These are phyloP conservation scores for Netelia melanura DNA, from an alignment of 2,888 invertebrate genomes.

Conservation along the genomic window DNA sequence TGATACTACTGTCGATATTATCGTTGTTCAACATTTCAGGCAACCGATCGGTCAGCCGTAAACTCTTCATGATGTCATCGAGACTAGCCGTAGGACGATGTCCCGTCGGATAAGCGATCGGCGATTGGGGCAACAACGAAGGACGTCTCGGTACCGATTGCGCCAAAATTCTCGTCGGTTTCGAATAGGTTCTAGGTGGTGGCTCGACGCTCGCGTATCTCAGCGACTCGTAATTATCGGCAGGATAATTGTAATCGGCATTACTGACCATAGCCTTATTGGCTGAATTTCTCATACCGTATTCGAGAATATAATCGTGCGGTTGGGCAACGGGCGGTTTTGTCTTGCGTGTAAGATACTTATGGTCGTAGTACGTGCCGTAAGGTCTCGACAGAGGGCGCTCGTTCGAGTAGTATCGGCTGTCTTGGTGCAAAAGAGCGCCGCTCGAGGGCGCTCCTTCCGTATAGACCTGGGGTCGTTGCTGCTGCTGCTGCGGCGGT, in stretches of 20 bases:
- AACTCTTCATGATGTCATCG: constrained; percentile 89
- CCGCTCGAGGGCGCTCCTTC: constrained; percentile 65
- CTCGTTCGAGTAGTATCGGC: constrained; percentile 70
- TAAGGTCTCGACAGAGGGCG: constrained; percentile 76
- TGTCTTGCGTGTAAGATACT: constrained; percentile 72
- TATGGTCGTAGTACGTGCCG: constrained; percentile 67
- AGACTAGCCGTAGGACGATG: constrained; percentile 83
- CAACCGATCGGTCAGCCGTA: constrained; percentile 91
- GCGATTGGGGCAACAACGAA: neutral
- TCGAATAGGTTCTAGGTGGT: constrained; percentile 47
- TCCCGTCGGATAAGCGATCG: constrained; percentile 61
- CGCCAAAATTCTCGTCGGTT: constrained; percentile 61
- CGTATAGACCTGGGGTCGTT: constrained; percentile 45
- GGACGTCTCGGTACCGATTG: constrained; percentile 50
- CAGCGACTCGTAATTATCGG: constrained; percentile 74
- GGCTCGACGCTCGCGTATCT: constrained; percentile 74
- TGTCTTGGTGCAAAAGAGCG: constrained; percentile 66
- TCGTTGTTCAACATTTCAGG: constrained; percentile 91
- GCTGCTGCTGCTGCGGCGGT: constrained; percentile 20
- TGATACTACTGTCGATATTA: constrained; percentile 92
- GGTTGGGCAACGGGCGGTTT: constrained; percentile 23
- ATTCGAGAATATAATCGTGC: constrained; percentile 75
- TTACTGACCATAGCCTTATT: constrained; percentile 49
- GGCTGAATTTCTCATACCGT: constrained; percentile 59
- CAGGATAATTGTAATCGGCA: constrained; percentile 67